Evolutionary conservation across 2,797 vertebrate species (phyloP), one percentile per base, ranked within the genome.

Genomic region (Bovichtus diacanthus): DNA sequence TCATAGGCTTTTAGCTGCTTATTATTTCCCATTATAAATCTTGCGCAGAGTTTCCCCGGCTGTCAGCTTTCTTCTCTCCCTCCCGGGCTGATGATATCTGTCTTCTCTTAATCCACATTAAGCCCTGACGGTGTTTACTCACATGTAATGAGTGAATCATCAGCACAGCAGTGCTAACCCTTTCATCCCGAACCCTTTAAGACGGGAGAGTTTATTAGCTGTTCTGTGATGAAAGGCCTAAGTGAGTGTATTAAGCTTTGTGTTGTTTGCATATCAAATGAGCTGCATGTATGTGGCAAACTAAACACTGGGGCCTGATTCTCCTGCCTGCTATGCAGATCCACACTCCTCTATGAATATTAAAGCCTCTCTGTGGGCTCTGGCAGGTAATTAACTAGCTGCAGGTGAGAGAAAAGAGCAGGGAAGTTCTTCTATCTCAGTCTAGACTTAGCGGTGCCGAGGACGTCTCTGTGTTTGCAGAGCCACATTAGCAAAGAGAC

Each of bases 391-490:
- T 89, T 86, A 87, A 82, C 31, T 31, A 76, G 83, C 65, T 63
- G 49, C 51, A 82, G 87, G 91, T 91, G 91, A 86, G 90, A 86
- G 60, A 44, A 64, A 29, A 51, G 67, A 78, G 61, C 6, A 51
- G 49, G 71, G 36, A 68, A 66, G 66, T 58, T 70, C 63, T 76
- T 25, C 19, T 54, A 59, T 83, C 56, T 66, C 65, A 83, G 94
- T 94, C 94, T 94, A 95, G 95, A 95, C 94, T 88, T 34, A 71
- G 84, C 44, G 93, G 94, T 88, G 94, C 91, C 87, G 91, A 60
- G 68, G 82, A 75, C 65, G 62, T 77, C 55, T 71, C 50, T 50
- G 67, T 92, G 86, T 91, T 91, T 90, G 89, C 86, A 55, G 68
- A 82, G 78, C 21, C 72, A 51, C 81, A 87, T 92, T 92, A 79